Conservation (phyloP, 2,888 invertebrate species). For the Gymnocheta viridis region DNA sequence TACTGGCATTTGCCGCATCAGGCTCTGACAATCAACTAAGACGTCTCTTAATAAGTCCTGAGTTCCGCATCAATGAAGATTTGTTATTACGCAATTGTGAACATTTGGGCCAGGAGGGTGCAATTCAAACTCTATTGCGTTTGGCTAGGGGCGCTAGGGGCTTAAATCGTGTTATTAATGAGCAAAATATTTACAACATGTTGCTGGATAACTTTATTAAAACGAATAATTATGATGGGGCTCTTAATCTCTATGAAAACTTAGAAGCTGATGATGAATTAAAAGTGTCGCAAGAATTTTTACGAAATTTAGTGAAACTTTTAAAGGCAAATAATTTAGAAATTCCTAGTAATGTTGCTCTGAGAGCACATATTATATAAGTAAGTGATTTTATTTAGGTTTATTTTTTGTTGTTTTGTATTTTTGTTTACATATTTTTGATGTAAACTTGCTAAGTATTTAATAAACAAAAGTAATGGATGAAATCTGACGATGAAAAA, state of each 20-base stretch:
- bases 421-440: not conserved
- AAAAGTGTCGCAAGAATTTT: constrained; percentile 78
- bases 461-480: too few species aligned
- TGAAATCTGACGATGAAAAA: too few species aligned
- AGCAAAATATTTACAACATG: constrained; percentile 80
- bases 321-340: constrained; percentile 79
- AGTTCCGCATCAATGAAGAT: constrained; percentile 83
- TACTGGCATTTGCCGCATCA: constrained; percentile 82
- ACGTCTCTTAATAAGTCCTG: constrained; percentile 83
- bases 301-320: constrained; percentile 77
- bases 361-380: constrained; percentile 75
- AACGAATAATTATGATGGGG: constrained; percentile 77
- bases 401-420: not conserved
- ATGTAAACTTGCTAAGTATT: not conserved
- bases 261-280: constrained; percentile 79
- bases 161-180: constrained; percentile 77
- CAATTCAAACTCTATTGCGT: constrained; percentile 77
- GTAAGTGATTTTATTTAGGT: not conserved
- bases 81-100: constrained; percentile 84
- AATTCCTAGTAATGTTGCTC: constrained; percentile 79
- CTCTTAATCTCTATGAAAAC: constrained; percentile 78
- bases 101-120: constrained; percentile 78
- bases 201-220: constrained; percentile 77
- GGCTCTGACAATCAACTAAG: constrained; percentile 82
- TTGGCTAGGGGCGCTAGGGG: constrained; percentile 79